Evolutionary conservation across 53 echinoderm and acorn worm genomes (phyloP), one percentile per base, ranked within the genome.

Genomic region (Astropecten irregularis): DNA sequence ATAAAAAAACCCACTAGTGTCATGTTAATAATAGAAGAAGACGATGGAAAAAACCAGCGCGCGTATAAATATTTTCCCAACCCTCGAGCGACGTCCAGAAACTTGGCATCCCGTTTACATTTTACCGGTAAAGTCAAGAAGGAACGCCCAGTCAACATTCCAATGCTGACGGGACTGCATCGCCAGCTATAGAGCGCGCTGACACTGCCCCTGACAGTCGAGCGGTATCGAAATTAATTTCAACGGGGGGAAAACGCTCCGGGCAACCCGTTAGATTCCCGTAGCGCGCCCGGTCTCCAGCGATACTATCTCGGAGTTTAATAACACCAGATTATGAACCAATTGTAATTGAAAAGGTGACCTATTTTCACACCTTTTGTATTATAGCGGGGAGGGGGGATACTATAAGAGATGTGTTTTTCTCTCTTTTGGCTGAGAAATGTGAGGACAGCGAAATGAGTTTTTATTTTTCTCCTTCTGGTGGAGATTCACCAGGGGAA

Each of bases 341-440:
- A 79, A 79, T 79, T 79, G 79, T 79, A 79, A 79, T 79, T 79
- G 79, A 61, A 79, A 79, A 61, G 79, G 60, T 79, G 79, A 61
- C 79, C 79, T 62, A 79, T 62, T 79, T 79, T 79, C 79, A 62
- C 79, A 79, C 79, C 79, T 79, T 79, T 79, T 61, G 40, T 8
- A 5, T 68, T 68, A 42, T 42, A 42, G 11, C 40, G 19, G 25
- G 26, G 9, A 13, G 46, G 68, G 37, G 58, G 58, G 16, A 34
- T 21, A 37, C 68, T 68, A 42, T 68, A 40, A 54, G 56, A 38
- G 73, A 47, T 22, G 10, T 29, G 31, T 53, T 60, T 25, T 25
- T 60, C 30, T 30, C 8, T 23, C 40, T 39, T 35, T 66, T 66
- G 42, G 6, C 42, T 42, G 36, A 0, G n/a, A 64, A 57, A 60